Evolutionary conservation across 2,797 vertebrate genomes (phyloP), one percentile per base, ranked within the genome.

Genomic region (Acridotheres tristis): DNA sequence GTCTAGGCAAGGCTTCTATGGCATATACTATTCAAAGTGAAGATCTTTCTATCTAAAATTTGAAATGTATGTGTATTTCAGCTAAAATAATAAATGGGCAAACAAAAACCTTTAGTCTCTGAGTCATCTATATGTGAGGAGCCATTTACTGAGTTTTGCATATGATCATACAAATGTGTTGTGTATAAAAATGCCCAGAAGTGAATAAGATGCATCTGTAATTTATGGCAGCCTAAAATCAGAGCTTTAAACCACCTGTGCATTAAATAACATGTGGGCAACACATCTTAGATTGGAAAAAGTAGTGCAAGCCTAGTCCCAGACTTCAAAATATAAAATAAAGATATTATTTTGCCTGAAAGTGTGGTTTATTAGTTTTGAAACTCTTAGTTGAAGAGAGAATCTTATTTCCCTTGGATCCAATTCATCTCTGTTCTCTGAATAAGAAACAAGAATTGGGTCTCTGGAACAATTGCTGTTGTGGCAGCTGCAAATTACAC

Each of bases 321-420:
- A 55, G 54, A 29, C 59, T 26, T 84, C 34, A 69, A 90, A 87
- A 83, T 79, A 76, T 19, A 59, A 27, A 57, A 57, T 82, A n/a
- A 85, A 89, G 66, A 68, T 71, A 67, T 71, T 80, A 80, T 71
- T 90, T 92, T 73, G 6, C 45, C 43, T 82, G 48, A 78, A 89
- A 78, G 15, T 51, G 36, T 66, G 9, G 23, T 65, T 94, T 85
- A 89, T 94, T 94, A 58, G 57, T 89, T 85, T 82, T 61, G 71
- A 82, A 93, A 80, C 27, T 66, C 72, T 85, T 80, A 18, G 53
- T 89, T 92, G 79, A 82, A 85, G 71, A 73, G n/a, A 73, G 54
- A 71, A 29, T 89, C 63, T 83, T 93, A 93, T 93, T 97, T 89
- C 86, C 90, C 86, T 77, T 93, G 90, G 81, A 94, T 79, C 50